These are phyloP conservation scores for Dryadula phaetusa DNA, from an alignment of 2,888 invertebrate species.

Conservation along the genomic window DNA sequence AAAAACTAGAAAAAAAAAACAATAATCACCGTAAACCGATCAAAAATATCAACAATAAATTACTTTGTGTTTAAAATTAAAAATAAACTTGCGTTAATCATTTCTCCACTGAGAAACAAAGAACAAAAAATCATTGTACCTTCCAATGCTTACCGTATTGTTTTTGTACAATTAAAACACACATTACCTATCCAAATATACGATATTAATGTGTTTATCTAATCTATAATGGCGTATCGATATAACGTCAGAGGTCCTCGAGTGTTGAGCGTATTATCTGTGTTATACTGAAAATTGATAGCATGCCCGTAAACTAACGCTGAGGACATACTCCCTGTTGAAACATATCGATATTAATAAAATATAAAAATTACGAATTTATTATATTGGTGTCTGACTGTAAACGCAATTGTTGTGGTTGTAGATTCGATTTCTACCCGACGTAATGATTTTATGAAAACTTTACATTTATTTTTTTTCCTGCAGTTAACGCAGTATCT, in stretches of 20 bases:
- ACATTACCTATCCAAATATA: constrained; percentile 27
- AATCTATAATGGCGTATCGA: constrained; percentile 40
- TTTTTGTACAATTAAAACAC: constrained; percentile 32
- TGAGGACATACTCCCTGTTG: constrained; percentile 9
- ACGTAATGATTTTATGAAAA: no score
- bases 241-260: constrained; percentile 31
- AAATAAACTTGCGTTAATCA: constrained; percentile 3
- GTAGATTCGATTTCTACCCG: no score
- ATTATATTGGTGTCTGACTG: no score
- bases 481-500: no score
- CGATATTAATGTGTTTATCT: constrained; percentile 31
- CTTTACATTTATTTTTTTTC: no score
- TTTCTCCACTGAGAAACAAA: background rate
- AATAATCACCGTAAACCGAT: background rate
- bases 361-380: no score
- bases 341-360: background rate
- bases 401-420: no score
- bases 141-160: constrained; percentile 3
- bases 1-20: no score
- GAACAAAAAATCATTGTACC: constrained; percentile 14
- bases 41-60: background rate
- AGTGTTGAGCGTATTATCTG: constrained; percentile 33
- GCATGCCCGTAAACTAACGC: constrained; percentile 12
- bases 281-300: constrained; percentile 34
- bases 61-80: background rate